Evolutionary conservation across 2,113 vertebrate genomes (phyloP).

Genomic region (Acanthochromis polyacanthus): DNA sequence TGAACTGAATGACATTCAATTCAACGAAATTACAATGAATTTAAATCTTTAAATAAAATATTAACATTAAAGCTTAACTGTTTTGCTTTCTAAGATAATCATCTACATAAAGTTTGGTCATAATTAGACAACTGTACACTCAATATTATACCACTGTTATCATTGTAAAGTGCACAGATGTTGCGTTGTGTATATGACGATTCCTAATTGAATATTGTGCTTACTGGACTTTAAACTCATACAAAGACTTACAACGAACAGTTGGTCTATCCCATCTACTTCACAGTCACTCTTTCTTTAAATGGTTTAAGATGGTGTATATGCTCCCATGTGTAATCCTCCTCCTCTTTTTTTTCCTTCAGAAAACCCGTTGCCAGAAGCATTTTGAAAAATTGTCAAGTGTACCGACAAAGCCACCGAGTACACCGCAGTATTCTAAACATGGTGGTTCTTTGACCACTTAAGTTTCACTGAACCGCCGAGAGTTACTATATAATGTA

Average conservation of each 20-base stretch:
- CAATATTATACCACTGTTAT: too few relatives aligned
- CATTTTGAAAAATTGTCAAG: neutral
- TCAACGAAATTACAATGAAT: too few relatives aligned
- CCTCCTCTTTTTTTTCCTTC: neutral
- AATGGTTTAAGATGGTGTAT: neutral
- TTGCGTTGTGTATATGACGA: too few relatives aligned
- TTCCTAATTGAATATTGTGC: too few relatives aligned
- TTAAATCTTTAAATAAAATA: too few relatives aligned
- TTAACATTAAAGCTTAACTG: too few relatives aligned
- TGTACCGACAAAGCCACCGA: neutral
- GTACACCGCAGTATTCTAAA: slow-evolving; percentile 9
- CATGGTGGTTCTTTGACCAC: neutral
- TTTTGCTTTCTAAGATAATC: too few relatives aligned
- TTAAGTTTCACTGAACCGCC: neutral
- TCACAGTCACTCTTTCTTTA: neutral
- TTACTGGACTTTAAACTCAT: too few relatives aligned
- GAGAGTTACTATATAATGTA: slow-evolving; percentile 8
- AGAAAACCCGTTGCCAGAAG: neutral
- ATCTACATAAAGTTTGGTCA: too few relatives aligned
- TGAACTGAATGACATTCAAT: too few relatives aligned
- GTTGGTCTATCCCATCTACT: neutral
- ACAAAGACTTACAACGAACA: neutral
- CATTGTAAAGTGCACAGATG: too few relatives aligned
- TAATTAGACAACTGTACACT: too few relatives aligned
- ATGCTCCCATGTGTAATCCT: neutral